Evolutionary conservation across 1,140 invertebrate species (phyloP).

Genomic region (Atopsyche davidsoni): DNA sequence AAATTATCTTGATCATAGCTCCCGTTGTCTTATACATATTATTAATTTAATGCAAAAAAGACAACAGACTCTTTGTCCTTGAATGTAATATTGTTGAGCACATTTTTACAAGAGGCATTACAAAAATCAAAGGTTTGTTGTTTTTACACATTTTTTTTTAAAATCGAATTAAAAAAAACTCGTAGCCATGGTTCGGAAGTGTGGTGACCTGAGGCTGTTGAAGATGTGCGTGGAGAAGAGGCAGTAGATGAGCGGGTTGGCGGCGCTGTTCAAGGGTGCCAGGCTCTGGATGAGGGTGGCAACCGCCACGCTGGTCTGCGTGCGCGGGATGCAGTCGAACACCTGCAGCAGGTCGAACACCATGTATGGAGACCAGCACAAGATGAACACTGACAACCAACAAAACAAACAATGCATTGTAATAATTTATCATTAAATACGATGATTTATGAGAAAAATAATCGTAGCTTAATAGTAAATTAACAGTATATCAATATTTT

Average conservation of each 20-base stretch:
- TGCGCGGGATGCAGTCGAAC: conserved; percentile 74
- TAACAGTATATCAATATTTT: no score
- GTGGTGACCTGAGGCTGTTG: conserved; percentile 70
- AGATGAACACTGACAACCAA: conserved; percentile 75
- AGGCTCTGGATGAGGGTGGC: conserved; percentile 90
- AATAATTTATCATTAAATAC: no score
- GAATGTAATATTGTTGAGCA: background rate
- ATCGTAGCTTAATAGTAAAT: no score
- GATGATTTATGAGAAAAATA: no score
- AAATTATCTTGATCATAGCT: no score
- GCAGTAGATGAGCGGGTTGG: conserved; percentile 93
- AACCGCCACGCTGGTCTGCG: conserved; percentile 74
- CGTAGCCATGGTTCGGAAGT: background rate
- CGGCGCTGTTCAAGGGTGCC: conserved; percentile 87
- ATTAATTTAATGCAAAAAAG: background rate
- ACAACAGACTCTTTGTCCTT: background rate
- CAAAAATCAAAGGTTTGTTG: no score
- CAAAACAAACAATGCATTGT: no score
- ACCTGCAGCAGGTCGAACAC: conserved; percentile 90
- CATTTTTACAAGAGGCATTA: background rate
- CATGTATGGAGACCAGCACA: conserved; percentile 95
- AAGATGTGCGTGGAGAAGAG: conserved; percentile 88
- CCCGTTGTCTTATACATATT: no score
- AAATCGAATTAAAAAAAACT: background rate
- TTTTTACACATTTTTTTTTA: background rate